These are phyloP conservation scores for Neocloeon triangulifer DNA, from an alignment of 1,140 invertebrate species.

Conservation along the genomic window DNA sequence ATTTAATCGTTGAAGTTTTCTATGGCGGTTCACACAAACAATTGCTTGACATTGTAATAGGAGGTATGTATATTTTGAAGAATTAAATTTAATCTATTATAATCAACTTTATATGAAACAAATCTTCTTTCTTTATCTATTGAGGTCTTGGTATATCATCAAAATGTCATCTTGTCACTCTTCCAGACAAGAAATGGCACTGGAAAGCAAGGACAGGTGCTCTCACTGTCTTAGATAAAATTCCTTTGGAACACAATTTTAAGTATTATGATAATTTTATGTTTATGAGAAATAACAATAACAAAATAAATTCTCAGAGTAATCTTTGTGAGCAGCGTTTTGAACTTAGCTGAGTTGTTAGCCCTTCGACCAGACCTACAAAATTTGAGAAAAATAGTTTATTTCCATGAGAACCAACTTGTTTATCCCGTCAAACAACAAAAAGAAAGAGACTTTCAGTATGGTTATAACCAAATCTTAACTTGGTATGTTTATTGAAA, in stretches of 20 bases:
- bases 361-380: conserved; percentile 37
- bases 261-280: conserved; percentile 12
- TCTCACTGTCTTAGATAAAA: conserved; percentile 31
- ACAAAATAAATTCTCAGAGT: no score
- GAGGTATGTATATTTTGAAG: conserved; percentile 13
- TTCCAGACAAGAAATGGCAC: conserved; percentile 55
- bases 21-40: conserved; percentile 49
- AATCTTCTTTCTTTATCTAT: no score
- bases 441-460: conserved; percentile 51
- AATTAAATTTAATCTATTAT: no score
- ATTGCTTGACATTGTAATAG: conserved; percentile 28
- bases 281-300: background rate
- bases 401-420: conserved; percentile 63
- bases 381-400: conserved; percentile 36
- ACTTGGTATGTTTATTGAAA: conserved; percentile 40
- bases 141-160: no score
- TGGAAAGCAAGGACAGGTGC: conserved; percentile 48
- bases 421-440: conserved; percentile 41
- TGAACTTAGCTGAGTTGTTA: conserved; percentile 44
- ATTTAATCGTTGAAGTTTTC: conserved; percentile 33
- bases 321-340: conserved; percentile 46
- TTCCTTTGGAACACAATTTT: conserved; percentile 27
- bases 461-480: conserved; percentile 53
- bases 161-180: conserved; percentile 26
- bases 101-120: no score